Evolutionary conservation across 2,113 vertebrate genomes (phyloP), one percentile per base, ranked within the genome.

Genomic region (Mellivora capensis): DNA sequence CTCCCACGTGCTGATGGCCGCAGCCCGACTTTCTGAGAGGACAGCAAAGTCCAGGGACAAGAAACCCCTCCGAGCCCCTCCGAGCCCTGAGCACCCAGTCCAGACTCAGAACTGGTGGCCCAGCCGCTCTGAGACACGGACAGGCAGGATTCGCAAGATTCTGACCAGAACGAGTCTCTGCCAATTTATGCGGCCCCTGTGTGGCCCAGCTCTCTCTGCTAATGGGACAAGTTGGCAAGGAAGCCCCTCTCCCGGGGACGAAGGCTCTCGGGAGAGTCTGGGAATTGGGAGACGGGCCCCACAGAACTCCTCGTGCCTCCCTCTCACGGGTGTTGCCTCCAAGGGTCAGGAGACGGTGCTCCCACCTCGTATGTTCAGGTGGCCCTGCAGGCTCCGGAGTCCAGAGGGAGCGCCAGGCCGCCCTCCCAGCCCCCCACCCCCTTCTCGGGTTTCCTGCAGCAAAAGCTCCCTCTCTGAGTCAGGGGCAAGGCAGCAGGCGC

Each of bases 401-500:
- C 71, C 47, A 88, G 62, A 77, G 88, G 52, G 10, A 34, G 64
- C 90, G 5, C 89, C 94, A 87, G 37, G 93, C 59, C 69, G n/a
- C 86, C 69, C 20, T 47, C 42, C 31, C 61, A 34, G 76, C 3
- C 11, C 34, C 34, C 12, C 0, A 10, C 34, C 34, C 12, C 0
- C 10, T 6, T 69, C 76, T 49, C 91, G 42, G 2, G 37, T 93
- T 92, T 87, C 61, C 44, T 47, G 83, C 20, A 3, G 64, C 1
- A 9, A 39, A 9, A 39, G n/a, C 27, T 42, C 77, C 42, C 20
- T 17, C 81, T 57, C 52, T 15, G n/a, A 1, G 12, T 25, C 8
- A 1, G 69, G 96, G 93, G 67, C 1, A 37, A 39, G 6, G 92
- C 97, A 97, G 95, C 95, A 95, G 95, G 98, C 96, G 98, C 86